These are phyloP conservation scores for Drosophila kurseongensis DNA, from an alignment of 1,140 invertebrate genomes.

Conservation along the genomic window DNA sequence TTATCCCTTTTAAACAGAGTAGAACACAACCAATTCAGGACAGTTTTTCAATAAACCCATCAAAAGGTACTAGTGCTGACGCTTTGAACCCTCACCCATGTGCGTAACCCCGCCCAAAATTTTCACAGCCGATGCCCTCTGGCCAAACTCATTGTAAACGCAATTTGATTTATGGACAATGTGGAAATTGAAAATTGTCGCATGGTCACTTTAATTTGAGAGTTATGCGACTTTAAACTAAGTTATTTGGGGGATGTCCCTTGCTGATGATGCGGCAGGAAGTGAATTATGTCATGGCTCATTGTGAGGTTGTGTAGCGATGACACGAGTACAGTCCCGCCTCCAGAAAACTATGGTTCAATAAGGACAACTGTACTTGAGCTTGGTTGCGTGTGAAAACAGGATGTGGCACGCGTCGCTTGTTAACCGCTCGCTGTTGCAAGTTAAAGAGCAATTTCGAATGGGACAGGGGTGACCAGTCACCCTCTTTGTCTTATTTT, in stretches of 20 bases:
- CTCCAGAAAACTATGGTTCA: neutral
- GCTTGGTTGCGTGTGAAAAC: conserved; percentile 63
- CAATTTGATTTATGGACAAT: conserved; percentile 82
- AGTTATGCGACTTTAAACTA: conserved; percentile 80
- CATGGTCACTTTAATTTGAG: conserved; percentile 82
- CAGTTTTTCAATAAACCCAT: conserved; percentile 81
- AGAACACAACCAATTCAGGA: conserved; percentile 24
- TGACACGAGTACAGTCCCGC: conserved; percentile 62
- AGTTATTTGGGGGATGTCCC: conserved; percentile 35
- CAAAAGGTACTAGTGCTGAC: conserved; percentile 53
- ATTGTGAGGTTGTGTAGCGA: conserved; percentile 75
- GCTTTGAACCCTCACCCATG: conserved; percentile 59
- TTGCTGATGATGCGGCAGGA: conserved; percentile 49
- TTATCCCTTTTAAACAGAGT: conserved; percentile 10
- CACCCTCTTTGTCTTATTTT: conserved; percentile 25
- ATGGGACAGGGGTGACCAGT: conserved; percentile 43
- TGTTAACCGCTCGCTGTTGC: conserved; percentile 60
- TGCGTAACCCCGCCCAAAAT: conserved; percentile 20
- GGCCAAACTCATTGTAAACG: conserved; percentile 60
- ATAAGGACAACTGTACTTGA: conserved; percentile 58
- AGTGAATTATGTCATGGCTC: conserved; percentile 75
- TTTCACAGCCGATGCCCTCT: conserved; percentile 35
- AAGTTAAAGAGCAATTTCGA: conserved; percentile 71
- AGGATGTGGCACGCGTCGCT: conserved; percentile 68
- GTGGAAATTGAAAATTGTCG: conserved; percentile 77